These are phyloP conservation scores for Catharus minimus DNA, from an alignment of 2,113 vertebrate species.

Conservation along the genomic window DNA sequence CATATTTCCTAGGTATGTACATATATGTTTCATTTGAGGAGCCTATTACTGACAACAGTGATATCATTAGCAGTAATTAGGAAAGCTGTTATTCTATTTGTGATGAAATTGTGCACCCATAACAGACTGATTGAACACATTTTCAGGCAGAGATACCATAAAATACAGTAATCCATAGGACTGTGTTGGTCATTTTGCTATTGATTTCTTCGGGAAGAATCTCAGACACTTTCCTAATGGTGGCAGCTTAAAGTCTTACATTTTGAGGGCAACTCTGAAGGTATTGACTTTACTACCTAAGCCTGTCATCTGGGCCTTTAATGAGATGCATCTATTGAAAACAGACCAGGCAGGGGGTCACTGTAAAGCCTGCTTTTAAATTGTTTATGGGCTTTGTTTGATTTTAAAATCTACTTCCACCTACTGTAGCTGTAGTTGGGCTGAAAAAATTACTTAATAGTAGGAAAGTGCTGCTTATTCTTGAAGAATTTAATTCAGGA, in stretches of 20 bases:
- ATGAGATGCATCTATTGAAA: not conserved
- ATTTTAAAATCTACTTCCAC: not conserved
- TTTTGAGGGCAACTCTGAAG: not conserved
- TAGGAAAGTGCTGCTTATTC: not conserved
- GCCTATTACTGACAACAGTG: not conserved
- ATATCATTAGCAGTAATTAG: not conserved
- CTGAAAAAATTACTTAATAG: not conserved
- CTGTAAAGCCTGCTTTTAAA: not conserved
- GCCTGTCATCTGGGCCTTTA: not conserved
- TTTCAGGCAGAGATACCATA: not conserved
- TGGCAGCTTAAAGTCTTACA: not conserved
- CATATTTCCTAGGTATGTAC: not conserved
- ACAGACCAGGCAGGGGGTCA: not conserved
- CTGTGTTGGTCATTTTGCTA: not conserved
- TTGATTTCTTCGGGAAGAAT: not conserved
- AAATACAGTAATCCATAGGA: not conserved
- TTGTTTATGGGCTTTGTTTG: not conserved
- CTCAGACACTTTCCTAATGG: not conserved
- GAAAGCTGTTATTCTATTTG: not conserved
- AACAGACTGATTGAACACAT: not conserved
- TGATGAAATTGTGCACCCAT: accelerated
- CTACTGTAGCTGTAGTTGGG: not conserved
- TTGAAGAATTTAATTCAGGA: accelerated
- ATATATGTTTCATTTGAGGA: not conserved
- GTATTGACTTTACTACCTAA: not conserved